Evolutionary conservation across 2,888 invertebrate genomes (phyloP), one percentile per base, ranked within the genome.

Genomic region (Lucinisca nassula): DNA sequence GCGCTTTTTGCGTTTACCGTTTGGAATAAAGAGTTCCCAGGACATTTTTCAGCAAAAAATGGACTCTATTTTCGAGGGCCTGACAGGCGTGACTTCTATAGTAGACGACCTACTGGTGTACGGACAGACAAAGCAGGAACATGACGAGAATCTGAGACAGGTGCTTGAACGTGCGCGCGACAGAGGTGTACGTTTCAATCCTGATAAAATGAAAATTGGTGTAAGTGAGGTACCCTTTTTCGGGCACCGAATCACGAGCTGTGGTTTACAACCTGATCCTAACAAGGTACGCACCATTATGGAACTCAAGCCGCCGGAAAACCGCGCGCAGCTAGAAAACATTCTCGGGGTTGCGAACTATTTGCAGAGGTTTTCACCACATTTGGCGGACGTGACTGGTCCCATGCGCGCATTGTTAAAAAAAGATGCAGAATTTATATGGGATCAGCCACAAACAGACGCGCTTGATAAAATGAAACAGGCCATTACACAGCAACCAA

Each of bases 81-180:
- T 86, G 14, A 37, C 40, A 8, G 82, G 75, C 30, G 81, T 79
- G 8, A 35, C 49, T 12, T 70, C 75, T 14, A 79, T 82, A 12
- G 87, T 85, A 37, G 87, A 89, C 40, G 82, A 89, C 35, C 84
- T 90, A 30, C 77, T 90, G 0, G 79, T 90, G 4, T 79, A 82
- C 27, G 79, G 88, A 30, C 67, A 35, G 35, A 79, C 79, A 38
- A 67, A 45, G n/a, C 38, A 27, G 2, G 78, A 85, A 61, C 85
- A 85, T 58, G 74, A 85, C 51, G 0, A 4, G 40, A 61, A 55
- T 21, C 37, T 85, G 12, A n/a, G 74, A 17, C 21, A 61, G 12
- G 85, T 77, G 0, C 49, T 85, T 0, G 55, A 45, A 27, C 82
- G 73, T n/a, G 58, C 74, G 12, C 14, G 27, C 8, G 45, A 75